Evolutionary conservation across 2,888 invertebrate genomes (phyloP).

Genomic region (Tetragonisca angustula): DNA sequence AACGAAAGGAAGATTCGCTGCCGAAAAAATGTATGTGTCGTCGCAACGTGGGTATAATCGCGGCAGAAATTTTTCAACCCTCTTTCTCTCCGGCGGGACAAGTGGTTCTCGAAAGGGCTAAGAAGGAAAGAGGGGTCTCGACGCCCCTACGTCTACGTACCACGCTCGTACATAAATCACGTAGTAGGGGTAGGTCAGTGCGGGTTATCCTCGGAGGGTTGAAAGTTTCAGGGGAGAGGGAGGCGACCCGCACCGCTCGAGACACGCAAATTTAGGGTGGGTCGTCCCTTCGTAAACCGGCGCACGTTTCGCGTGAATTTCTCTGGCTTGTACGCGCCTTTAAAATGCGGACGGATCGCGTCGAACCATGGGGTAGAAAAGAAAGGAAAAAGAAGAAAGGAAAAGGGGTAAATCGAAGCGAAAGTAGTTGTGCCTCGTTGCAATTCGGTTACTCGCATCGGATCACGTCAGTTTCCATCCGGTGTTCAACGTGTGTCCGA

Average conservation of each 20-base stretch:
- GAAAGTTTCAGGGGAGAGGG: conserved; percentile 78
- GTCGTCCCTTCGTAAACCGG: conserved; percentile 68
- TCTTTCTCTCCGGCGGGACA: conserved; percentile 59
- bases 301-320: conserved; percentile 53
- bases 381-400: fast-evolving
- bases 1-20: neutral
- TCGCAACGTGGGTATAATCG: conserved; percentile 59
- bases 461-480: too few relatives aligned
- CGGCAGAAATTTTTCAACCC: conserved; percentile 67
- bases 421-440: too few relatives aligned
- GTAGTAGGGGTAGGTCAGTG: conserved; percentile 82
- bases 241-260: conserved; percentile 71
- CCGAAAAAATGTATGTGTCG: conserved; percentile 57
- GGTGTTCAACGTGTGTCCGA: neutral
- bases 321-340: conserved; percentile 38
- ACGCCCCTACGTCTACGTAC: conserved; percentile 70
- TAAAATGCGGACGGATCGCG: conserved; percentile 9
- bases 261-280: conserved; percentile 83
- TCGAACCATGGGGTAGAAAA: too few relatives aligned
- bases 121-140: conserved; percentile 72
- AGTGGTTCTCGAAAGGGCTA: conserved; percentile 71
- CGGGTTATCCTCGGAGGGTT: conserved; percentile 76
- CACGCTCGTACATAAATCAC: conserved; percentile 81
- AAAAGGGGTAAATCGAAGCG: neutral
- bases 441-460: neutral